Base-by-base conservation (phyloP, 1,140 invertebrate genomes). In the Epicauta chinensis region DNA sequence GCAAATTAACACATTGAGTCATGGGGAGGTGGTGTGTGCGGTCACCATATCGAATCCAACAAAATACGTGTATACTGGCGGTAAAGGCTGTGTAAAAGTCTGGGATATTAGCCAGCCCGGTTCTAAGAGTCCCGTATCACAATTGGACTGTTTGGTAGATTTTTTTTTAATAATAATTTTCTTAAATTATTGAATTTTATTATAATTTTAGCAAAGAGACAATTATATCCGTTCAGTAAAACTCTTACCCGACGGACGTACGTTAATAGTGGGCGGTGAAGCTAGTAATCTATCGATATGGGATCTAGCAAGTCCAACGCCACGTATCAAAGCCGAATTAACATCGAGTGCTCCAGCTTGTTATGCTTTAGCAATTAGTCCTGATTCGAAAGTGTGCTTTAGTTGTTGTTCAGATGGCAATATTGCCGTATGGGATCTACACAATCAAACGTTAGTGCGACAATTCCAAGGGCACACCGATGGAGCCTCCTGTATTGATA, bases 51-150 rank as follows among this genome's bases (percentile, higher is more conserved):
- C 78, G 71, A 91, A 89, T 73, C 87, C 90, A 32, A 92, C 90
- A 48, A 85, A 93, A 29, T 14, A 43, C 9, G 11, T 43, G 5
- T 34, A 97, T 73, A 98, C 96, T 11, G 96, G 96, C 12, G 96
- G 96, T 45, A 98, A 98, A 74, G 94, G 96, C 38, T 97, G 93
- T 75, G 95, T 98, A 37, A 98, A 98, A 76, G 89, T 98, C n/a
- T 90, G 86, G 87, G 87, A 90, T 65, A 89, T 96, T 61, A 87
- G 86, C 64, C 87, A 91, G 65, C 85, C 89, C 2, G 83, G 80
- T 10, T 80, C 79, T 35, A 88, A 90, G 58, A 86, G 80, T 67
- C 91, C 92, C 3, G 82, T 97, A 1, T 90, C 90, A 51, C 93
- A 95, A 70, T 72, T 97, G 38, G 93, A 97, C 71, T 98, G 94